Evolutionary conservation across 2,888 invertebrate genomes (phyloP), one percentile per base, ranked within the genome.

Genomic region (Pristionchus entomophagus): DNA sequence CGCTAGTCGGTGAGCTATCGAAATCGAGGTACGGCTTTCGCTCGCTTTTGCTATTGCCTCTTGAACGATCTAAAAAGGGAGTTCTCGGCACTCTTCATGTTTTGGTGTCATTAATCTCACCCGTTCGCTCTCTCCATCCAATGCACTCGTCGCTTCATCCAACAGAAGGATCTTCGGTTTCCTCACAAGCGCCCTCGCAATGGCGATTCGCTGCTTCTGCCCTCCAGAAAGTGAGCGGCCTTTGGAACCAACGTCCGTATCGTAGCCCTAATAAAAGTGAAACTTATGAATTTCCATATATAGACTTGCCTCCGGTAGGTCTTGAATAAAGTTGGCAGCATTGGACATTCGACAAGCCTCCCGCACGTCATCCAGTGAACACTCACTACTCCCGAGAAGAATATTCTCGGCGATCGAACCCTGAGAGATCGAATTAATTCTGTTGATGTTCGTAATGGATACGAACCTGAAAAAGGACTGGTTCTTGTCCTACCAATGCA

Each of bases 111-210:
- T n/a, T n/a, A n/a, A n/a, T n/a, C 73, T n/a, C 22, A 73, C 73
- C 73, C 32, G 2, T 41, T 73, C 32, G 35, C 86, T 82, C 35
- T 59, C 38, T 86, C 83, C 82, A 78, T 87, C 87, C 41, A 87
- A 41, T 0, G 87, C 87, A 10, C 45, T 81, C 26, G 88, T 89
- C 1, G 88, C 89, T 51, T 89, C 89, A 69, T 89, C 89, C 32
- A 88, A 53, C n/a, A 88, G 62, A 22, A 88, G 65, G 17, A 88
- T 73, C 49, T 87, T 94, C 5, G 94, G 94, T 88, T 94, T 92
- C 6, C 87, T 51, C 2, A 86, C 84, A 5, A 88, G 32, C 10
- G 88, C 88, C n/a, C 88, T 49, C 5, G 88, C 88, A 35, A 88
- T 88, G 26, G 88, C 88, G 26, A 88, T 65, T 38, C 86, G 65